phyloP scores from a whole-genome alignment of 2,113 vertebrate species.

The Serilophus lunatus region DNA sequence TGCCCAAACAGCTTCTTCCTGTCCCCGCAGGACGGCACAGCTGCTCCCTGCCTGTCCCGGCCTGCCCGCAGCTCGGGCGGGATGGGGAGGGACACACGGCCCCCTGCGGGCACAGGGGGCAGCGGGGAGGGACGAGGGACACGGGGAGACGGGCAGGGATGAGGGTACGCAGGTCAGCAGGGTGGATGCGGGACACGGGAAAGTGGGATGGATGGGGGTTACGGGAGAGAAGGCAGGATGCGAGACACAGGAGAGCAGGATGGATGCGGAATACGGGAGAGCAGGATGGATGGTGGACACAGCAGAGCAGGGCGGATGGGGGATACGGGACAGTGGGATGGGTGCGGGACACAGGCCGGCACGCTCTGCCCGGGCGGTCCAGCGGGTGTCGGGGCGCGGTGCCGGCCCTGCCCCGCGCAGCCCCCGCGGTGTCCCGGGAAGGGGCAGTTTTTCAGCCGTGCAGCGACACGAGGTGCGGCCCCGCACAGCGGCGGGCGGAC shows the following conservation, averaged over 20 bases:
- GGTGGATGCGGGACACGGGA: neutral
- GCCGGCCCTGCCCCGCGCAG: neutral
- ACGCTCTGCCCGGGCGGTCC: neutral
- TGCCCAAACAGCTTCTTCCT: neutral
- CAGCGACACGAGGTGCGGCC: neutral
- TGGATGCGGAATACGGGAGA: no score
- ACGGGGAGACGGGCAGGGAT: neutral
- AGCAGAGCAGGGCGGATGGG: no score
- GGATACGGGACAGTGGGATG: neutral
- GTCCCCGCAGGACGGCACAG: neutral
- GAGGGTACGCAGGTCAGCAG: no score
- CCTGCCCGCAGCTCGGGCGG: neutral
- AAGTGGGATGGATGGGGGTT: no score
- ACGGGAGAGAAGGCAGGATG: no score
- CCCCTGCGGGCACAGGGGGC: no score
- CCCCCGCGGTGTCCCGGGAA: no score
- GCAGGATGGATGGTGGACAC: no score
- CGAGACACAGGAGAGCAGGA: no score
- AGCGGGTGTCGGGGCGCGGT: neutral
- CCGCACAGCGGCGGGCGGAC: neutral
- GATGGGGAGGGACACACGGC: no score
- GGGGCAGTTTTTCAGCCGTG: fast-evolving
- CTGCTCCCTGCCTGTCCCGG: neutral
- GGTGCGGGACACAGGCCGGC: neutral
- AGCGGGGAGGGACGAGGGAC: no score